Conservation (phyloP, 1,140 invertebrate genomes). For the Saccostrea glomerata region DNA sequence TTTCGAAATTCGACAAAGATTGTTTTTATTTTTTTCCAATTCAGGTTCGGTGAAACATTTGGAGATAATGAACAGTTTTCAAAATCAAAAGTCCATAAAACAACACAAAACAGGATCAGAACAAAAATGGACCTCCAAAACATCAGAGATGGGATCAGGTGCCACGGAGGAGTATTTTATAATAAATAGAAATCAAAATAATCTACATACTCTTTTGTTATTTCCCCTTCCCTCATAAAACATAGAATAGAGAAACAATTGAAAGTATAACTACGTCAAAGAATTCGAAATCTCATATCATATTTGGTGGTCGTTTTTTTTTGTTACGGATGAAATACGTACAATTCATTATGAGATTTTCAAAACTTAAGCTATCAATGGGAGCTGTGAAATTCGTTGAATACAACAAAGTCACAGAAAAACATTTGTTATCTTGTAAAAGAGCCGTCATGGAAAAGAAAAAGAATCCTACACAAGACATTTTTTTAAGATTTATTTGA, state of each 20-base stretch:
- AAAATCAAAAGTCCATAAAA: no score
- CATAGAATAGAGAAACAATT: background rate
- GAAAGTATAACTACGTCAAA: conserved; percentile 56
- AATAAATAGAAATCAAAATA: background rate
- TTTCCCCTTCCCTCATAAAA: conserved; percentile 70
- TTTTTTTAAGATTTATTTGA: conserved; percentile 80
- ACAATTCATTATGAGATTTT: conserved; percentile 88
- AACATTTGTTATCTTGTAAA: conserved; percentile 78
- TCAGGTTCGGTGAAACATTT: conserved; percentile 63
- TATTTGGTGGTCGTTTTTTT: conserved; percentile 88
- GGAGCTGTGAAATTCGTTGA: conserved; percentile 71
- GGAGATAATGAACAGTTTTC: no score
- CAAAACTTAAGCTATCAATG: conserved; percentile 77
- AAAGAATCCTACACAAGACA: conserved; percentile 68
- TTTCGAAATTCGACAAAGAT: conserved; percentile 55
- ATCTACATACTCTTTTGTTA: conserved; percentile 79
- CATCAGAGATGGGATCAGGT: no score
- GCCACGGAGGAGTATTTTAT: no score
- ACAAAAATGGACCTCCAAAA: no score
- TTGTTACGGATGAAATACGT: conserved; percentile 91
- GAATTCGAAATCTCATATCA: conserved; percentile 78
- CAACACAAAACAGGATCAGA: no score
- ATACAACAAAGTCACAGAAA: conserved; percentile 77
- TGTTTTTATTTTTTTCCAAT: conserved; percentile 67
- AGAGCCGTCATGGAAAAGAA: conserved; percentile 76